phyloP scores from a whole-genome alignment of 1,140 invertebrate genomes.

The Drosophila biarmipes region DNA sequence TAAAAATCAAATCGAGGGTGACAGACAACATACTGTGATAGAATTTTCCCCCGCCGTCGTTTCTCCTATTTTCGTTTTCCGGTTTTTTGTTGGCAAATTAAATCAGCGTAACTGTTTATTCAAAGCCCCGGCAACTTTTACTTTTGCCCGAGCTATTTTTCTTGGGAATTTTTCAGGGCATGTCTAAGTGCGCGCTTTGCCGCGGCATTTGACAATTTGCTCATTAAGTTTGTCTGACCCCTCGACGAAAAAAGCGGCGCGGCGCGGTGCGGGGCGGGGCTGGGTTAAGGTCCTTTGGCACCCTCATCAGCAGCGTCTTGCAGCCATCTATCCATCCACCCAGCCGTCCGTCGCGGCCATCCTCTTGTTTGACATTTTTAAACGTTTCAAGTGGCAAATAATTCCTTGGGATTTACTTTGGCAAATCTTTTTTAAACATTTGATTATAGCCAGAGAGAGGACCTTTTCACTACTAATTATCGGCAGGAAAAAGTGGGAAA shows the following conservation, averaged over 20 bases:
- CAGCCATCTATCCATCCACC: not conserved
- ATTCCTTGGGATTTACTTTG: conserved; percentile 82
- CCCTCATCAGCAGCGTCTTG: conserved; percentile 61
- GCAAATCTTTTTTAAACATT: conserved; percentile 83
- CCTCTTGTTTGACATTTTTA: conserved; percentile 81
- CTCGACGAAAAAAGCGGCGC: conserved; percentile 14
- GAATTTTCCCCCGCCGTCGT: conserved; percentile 59
- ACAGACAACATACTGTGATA: conserved; percentile 83
- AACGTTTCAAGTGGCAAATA: conserved; percentile 84
- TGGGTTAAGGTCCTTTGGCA: conserved; percentile 32
- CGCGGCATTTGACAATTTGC: conserved; percentile 84
- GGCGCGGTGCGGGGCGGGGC: not conserved
- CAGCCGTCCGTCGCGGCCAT: conserved; percentile 1
- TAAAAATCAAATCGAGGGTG: conserved; percentile 84
- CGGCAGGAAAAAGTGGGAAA: conserved; percentile 23
- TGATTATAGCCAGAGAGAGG: conserved; percentile 33
- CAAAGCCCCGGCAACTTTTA: conserved; percentile 80
- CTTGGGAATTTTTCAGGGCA: conserved; percentile 51
- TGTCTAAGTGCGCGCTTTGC: conserved; percentile 80
- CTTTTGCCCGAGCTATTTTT: conserved; percentile 73
- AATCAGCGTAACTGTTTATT: conserved; percentile 85
- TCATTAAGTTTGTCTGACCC: conserved; percentile 83
- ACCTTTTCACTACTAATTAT: conserved; percentile 71
- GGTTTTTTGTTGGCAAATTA: conserved; percentile 62
- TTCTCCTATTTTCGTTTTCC: conserved; percentile 17